Evolutionary conservation across 2,113 vertebrate species (phyloP).

Genomic region (Zosterops borbonicus): DNA sequence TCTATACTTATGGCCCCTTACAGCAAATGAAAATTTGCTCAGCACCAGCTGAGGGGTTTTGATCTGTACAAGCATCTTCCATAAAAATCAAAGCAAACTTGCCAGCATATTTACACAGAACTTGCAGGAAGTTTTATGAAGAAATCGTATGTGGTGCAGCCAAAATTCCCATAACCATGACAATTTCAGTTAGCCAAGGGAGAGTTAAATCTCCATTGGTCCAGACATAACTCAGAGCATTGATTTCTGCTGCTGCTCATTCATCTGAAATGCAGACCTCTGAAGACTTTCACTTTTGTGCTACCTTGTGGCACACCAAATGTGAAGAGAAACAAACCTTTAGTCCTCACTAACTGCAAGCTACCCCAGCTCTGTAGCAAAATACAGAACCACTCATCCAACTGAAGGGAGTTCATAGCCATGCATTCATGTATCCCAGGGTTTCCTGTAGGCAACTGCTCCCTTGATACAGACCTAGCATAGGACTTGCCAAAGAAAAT

Average conservation of each 20-base stretch:
- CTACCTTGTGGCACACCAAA: neutral
- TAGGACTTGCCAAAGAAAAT: neutral
- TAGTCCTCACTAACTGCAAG: neutral
- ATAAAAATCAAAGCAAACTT: neutral
- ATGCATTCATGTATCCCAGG: fast-evolving
- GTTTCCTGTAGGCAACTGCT: neutral
- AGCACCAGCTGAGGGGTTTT: neutral
- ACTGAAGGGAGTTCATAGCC: neutral
- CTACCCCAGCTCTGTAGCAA: neutral
- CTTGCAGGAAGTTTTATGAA: neutral
- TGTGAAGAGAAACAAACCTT: neutral
- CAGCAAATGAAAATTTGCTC: neutral
- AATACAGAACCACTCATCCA: neutral
- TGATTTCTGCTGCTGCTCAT: neutral
- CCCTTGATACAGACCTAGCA: neutral
- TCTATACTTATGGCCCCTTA: neutral
- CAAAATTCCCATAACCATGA: neutral
- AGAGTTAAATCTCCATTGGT: neutral
- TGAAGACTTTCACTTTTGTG: neutral
- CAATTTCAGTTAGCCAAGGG: neutral
- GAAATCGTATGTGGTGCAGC: neutral
- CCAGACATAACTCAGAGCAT: neutral
- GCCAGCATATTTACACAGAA: neutral
- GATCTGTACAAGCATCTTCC: neutral
- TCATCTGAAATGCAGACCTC: neutral